Percentiles rank a stretch among this genome's conserved stretches.
Evolutionary conservation across 2,888 invertebrate species (phyloP).

Genomic region (Keiferia lycopersicella): DNA sequence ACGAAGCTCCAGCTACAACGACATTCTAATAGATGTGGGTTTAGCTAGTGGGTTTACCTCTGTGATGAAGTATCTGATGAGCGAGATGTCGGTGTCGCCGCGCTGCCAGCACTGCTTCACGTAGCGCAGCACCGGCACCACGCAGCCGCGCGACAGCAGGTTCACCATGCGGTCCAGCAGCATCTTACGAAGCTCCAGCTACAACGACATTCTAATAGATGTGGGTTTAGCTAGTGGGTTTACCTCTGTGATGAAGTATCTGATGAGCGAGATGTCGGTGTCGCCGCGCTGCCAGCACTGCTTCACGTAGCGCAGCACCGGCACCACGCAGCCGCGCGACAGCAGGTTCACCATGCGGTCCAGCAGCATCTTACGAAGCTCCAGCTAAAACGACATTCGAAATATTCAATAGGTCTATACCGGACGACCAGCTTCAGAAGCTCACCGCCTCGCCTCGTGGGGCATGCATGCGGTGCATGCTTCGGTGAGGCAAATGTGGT

Average conservation of each 20-base stretch:
- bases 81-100: conserved; percentile 96
- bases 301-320: conserved; percentile 96
- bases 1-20: conserved; percentile 91
- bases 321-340: conserved; percentile 96
- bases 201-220: no score
- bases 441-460: no score
- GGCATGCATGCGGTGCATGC: no score
- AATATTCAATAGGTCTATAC: no score
- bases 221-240: no score
- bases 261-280: conserved; percentile 96
- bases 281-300: conserved; percentile 96
- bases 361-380: conserved; percentile 97
- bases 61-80: conserved; percentile 97
- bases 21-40: not conserved
- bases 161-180: conserved; percentile 98
- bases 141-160: conserved; percentile 95
- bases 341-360: conserved; percentile 98
- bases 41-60: conserved; percentile 89
- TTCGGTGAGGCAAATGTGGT: no score
- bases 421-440: no score
- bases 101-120: conserved; percentile 96
- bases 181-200: conserved; percentile 98
- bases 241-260: conserved; percentile 98
- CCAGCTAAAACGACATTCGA: conserved; percentile 83
- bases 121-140: conserved; percentile 96